Conservation (phyloP, 2,797 vertebrate species). For the Protonibea diacanthus region DNA sequence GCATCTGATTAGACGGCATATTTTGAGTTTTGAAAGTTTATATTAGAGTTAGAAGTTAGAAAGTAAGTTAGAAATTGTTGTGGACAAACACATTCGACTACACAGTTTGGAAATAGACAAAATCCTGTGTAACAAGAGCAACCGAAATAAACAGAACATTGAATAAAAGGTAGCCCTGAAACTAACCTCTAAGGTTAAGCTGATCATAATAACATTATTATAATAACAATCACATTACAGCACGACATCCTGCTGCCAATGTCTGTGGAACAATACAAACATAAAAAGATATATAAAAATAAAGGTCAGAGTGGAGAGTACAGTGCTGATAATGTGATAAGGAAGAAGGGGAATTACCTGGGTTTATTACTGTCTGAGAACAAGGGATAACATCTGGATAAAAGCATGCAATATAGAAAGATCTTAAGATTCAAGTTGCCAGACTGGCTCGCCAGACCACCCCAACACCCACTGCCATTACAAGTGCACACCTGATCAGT, state of each 20-base stretch:
- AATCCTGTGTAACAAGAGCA: not conserved
- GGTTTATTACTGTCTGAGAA: conserved; percentile 12
- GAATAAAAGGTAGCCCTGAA: not conserved
- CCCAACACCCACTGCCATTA: conserved; percentile 37
- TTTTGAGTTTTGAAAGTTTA: not conserved
- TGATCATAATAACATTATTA: not conserved
- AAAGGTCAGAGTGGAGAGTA: conserved; percentile 2
- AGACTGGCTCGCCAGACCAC: conserved; percentile 23
- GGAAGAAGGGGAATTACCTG: conserved; percentile 5
- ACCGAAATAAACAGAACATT: not conserved
- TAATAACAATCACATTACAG: not conserved
- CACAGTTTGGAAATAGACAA: not conserved
- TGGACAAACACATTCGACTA: no score
- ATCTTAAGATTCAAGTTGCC: conserved; percentile 39
- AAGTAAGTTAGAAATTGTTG: no score
- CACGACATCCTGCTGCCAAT: not conserved
- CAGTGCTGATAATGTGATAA: conserved; percentile 10
- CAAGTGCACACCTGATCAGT: conserved; percentile 65
- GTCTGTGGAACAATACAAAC: not conserved
- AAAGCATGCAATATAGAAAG: conserved; percentile 13
- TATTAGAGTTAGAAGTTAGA: not conserved
- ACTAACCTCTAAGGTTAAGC: conserved; percentile 4
- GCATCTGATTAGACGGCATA: not conserved
- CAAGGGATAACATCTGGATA: conserved; percentile 24
- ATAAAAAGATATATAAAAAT: conserved; percentile 1